Evolutionary conservation across 2,888 invertebrate species (phyloP), one percentile per base, ranked within the genome.

Genomic region (Slavum lentiscoides): DNA sequence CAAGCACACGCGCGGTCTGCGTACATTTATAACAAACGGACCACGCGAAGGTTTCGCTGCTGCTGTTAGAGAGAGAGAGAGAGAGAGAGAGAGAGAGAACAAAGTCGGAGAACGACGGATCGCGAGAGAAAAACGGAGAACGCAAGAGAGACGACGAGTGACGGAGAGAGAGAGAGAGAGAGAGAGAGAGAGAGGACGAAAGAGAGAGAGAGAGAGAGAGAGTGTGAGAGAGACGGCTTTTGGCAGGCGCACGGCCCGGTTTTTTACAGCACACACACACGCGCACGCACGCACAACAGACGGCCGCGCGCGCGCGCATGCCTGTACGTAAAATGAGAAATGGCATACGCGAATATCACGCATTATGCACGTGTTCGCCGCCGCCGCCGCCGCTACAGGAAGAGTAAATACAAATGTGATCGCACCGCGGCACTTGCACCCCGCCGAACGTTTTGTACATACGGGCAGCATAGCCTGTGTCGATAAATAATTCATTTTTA

Each of bases 271-370:
- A 15, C n/a, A 30, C 69, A 55, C 70, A 30, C 30, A 4, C 30
- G 4, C 30, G 30, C 30, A 30, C 30, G 30, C 30, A 30, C 30
- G 30, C 30, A 30, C 30, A 30, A 30, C 30, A 30, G 30, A 30
- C 30, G 30, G 30, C 70, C 17, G 30, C 55, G 30, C n/a, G 7
- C n/a, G 19, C 30, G 30, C 17, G n/a, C 66, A 39, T 39, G 74
- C 67, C 67, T 19, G 58, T 58, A 75, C 67, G 67, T 75, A 64
- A 70, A 80, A 80, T 59, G 77, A 70, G 77, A 80, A 70, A 80
- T 58, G 64, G 64, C 37, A 70, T 64, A 58, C 30, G 80, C 70
- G 80, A 80, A 80, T 58, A 72, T 80, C 80, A 80, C 72, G 80
- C 70, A 70, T 55, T 17, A 53, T 72, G 43, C 80, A 80, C 80